Evolutionary conservation across 2,888 invertebrate species (phyloP).

Genomic region (Agrotis clavis): DNA sequence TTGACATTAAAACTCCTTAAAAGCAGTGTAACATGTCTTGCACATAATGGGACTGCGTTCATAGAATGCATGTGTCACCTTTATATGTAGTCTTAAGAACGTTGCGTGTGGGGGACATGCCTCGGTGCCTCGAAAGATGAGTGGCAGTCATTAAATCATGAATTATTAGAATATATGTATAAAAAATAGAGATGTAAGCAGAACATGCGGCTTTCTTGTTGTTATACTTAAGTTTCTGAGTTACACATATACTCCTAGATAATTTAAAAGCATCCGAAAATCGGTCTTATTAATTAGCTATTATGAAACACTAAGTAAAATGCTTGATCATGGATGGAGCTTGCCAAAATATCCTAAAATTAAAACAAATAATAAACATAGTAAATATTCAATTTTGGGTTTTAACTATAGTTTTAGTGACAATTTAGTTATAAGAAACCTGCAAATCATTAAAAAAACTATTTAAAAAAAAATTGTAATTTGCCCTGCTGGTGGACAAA

Average conservation of each 20-base stretch:
- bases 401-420: too few species aligned
- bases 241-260: background rate
- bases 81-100: slow-evolving; percentile 39
- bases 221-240: background rate
- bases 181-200: slow-evolving; percentile 1
- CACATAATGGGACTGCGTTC: slow-evolving; percentile 25
- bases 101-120: slow-evolving; percentile 53
- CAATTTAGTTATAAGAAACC: too few species aligned
- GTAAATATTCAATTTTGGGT: too few species aligned
- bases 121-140: slow-evolving; percentile 30
- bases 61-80: slow-evolving; percentile 23
- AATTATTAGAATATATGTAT: background rate
- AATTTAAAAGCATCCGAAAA: background rate
- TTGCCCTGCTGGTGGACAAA: too few species aligned
- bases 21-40: slow-evolving; percentile 30
- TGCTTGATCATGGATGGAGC: too few species aligned
- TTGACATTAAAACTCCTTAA: slow-evolving; percentile 6
- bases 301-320: too few species aligned
- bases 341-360: too few species aligned
- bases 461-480: too few species aligned
- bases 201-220: slow-evolving; percentile 25
- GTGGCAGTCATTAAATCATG: slow-evolving; percentile 20
- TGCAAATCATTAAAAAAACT: too few species aligned
- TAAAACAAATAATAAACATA: too few species aligned
- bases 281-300: too few species aligned